phyloP scores from a whole-genome alignment of 2,797 vertebrate species.

The Lophotriccus pileatus region DNA sequence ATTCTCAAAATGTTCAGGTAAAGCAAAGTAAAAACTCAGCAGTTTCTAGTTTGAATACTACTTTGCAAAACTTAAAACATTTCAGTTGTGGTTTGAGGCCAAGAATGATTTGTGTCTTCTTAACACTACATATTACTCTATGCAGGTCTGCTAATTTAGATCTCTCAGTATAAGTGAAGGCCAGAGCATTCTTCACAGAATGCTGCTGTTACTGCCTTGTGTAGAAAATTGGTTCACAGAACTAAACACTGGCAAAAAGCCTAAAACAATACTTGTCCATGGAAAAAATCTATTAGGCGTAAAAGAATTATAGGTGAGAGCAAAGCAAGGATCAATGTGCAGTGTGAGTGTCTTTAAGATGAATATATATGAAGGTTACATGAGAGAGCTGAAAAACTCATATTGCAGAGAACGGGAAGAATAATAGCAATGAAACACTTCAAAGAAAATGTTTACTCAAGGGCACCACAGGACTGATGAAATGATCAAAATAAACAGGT shows the following conservation, averaged over 20 bases:
- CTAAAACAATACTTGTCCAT: constrained; percentile 11
- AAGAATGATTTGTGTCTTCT: background rate
- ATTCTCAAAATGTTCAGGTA: background rate
- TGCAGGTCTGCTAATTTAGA: background rate
- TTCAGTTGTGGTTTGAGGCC: background rate
- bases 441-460: constrained; percentile 20
- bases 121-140: background rate
- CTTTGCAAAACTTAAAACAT: background rate
- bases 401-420: background rate
- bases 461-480: background rate
- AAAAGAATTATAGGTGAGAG: constrained; percentile 20
- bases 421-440: background rate
- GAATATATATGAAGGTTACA: background rate
- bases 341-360: background rate
- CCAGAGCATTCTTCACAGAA: background rate
- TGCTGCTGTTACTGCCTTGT: background rate
- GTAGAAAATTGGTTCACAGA: background rate
- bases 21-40: background rate
- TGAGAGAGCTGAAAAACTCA: background rate
- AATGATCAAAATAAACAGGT: constrained; percentile 19
- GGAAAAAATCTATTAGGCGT: constrained; percentile 15
- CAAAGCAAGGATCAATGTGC: background rate
- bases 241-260: constrained; percentile 35
- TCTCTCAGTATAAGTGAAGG: background rate
- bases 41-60: background rate